Evolutionary conservation across 1,140 invertebrate genomes (phyloP).

Genomic region (Probaryconus sp.): DNA sequence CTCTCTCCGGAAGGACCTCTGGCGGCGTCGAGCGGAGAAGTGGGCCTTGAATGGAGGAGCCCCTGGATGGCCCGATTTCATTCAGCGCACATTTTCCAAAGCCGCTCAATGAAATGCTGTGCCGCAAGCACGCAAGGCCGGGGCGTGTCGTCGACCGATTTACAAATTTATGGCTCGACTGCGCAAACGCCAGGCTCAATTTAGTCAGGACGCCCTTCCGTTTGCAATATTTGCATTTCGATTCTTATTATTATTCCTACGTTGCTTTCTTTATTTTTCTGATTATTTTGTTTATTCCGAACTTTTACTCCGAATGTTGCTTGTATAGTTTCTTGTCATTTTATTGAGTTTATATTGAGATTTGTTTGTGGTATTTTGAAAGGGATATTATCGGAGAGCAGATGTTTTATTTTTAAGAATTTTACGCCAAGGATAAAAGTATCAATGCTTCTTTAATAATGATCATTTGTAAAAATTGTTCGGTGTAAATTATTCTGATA

Average conservation of each 20-base stretch:
- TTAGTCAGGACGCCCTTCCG: constrained; percentile 35
- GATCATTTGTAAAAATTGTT: no score
- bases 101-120: constrained; percentile 63
- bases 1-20: constrained; percentile 21
- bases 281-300: no score
- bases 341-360: no score
- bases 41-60: constrained; percentile 53
- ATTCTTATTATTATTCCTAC: neutral
- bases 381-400: no score
- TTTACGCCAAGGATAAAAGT: no score
- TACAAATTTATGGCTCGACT: constrained; percentile 59
- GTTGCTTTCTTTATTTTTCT: no score
- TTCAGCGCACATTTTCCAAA: constrained; percentile 62
- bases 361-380: no score
- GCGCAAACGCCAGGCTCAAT: constrained; percentile 58
- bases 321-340: no score
- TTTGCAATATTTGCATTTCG: constrained; percentile 32
- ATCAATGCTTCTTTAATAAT: no score
- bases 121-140: constrained; percentile 50
- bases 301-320: no score
- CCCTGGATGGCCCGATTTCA: constrained; percentile 70
- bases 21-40: constrained; percentile 49
- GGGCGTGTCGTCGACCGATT: constrained; percentile 60
- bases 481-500: no score
- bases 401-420: no score